Percentiles rank a stretch among this genome's conserved stretches.
Evolutionary conservation across 37 sponge, comb jelly and placozoan genomes (phyloP).

Genomic region (Petrosia ficiformis): DNA sequence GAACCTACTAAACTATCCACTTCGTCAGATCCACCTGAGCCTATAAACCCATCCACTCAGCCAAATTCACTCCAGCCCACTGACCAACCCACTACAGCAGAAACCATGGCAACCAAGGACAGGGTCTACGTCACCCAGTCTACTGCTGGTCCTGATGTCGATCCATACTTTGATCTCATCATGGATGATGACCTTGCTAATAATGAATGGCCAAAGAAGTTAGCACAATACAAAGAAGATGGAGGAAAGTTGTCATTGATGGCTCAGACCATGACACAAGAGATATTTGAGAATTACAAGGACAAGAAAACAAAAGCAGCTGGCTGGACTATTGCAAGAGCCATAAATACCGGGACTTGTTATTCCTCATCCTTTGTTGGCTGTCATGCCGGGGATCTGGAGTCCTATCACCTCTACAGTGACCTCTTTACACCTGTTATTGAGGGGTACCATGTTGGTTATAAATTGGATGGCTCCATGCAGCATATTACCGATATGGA

Average conservation of each 20-base stretch:
- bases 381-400: conserved; percentile 76
- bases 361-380: conserved; percentile 37
- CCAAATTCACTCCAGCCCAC: background rate
- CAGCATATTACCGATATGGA: conserved; percentile 54
- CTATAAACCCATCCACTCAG: too few species aligned
- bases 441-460: conserved; percentile 59
- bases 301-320: conserved; percentile 23
- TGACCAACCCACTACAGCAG: background rate
- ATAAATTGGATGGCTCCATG: conserved; percentile 41
- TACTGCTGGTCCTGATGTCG: conserved; percentile 15
- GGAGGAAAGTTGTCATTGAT: conserved; percentile 40
- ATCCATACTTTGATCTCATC: conserved; percentile 66
- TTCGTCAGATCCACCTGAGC: background rate
- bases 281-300: conserved; percentile 58
- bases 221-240: conserved; percentile 15
- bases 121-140: background rate
- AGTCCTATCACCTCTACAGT: conserved; percentile 44
- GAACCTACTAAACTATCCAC: background rate
- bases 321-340: conserved; percentile 69
- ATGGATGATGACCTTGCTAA: conserved; percentile 55
- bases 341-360: conserved; percentile 63
- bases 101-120: conserved; percentile 3
- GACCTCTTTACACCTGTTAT: conserved; percentile 50
- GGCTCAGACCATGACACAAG: conserved; percentile 40
- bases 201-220: conserved; percentile 57